Evolutionary conservation across 2,888 invertebrate species (phyloP).

Genomic region (Graphium colonna): DNA sequence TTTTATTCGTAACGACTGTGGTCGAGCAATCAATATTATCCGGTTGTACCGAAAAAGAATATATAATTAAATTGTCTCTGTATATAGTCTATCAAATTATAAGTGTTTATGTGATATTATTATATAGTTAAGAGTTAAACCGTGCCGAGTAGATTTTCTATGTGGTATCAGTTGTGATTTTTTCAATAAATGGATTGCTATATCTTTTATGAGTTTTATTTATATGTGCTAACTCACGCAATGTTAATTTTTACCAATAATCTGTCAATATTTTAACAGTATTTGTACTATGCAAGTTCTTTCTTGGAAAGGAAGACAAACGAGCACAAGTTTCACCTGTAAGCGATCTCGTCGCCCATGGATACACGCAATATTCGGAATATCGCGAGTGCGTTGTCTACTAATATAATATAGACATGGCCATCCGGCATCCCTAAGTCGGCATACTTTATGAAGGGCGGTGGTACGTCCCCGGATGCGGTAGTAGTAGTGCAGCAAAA

Average conservation of each 20-base stretch:
- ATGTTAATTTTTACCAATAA: background rate
- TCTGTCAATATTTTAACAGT: too few relatives aligned
- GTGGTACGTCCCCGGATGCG: too few relatives aligned
- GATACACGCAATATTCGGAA: too few relatives aligned
- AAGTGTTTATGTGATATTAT: conserved; percentile 78
- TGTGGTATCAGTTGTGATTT: conserved; percentile 80
- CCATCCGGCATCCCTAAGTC: too few relatives aligned
- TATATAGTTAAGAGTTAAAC: conserved; percentile 78
- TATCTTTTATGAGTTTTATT: conserved; percentile 35
- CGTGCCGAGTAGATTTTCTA: conserved; percentile 80
- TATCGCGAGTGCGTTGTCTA: too few relatives aligned
- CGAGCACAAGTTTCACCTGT: too few relatives aligned
- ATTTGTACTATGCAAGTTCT: too few relatives aligned
- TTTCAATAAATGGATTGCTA: conserved; percentile 75
- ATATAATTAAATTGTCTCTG: conserved; percentile 53
- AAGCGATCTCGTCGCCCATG: too few relatives aligned
- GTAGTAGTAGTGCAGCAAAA: too few relatives aligned
- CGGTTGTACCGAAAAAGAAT: conserved; percentile 60
- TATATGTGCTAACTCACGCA: conserved; percentile 9
- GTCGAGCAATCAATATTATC: conserved; percentile 53
- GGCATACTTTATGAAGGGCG: too few relatives aligned
- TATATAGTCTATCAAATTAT: conserved; percentile 75
- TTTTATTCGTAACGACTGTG: conserved; percentile 42
- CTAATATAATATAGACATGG: too few relatives aligned
- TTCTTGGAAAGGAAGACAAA: too few relatives aligned